Conservation (phyloP, 2,888 invertebrate species). For the Fragum fragum region DNA sequence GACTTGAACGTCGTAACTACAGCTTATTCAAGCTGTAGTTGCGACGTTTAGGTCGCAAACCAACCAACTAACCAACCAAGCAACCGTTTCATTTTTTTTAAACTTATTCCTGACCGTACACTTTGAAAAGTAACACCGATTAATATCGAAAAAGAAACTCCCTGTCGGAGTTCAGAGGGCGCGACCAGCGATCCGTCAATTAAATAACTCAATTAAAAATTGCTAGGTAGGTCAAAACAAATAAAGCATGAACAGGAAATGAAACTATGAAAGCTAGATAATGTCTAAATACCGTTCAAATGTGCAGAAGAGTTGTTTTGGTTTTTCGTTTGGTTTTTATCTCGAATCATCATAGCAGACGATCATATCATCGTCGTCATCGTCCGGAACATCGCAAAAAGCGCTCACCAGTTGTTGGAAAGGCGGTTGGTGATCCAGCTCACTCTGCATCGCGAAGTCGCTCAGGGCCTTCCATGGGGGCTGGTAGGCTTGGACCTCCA, state of each 20-base stretch:
- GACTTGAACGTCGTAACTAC: too few relatives aligned
- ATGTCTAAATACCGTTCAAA: constrained; percentile 61
- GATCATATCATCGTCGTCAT: constrained; percentile 84
- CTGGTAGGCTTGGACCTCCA: constrained; percentile 97
- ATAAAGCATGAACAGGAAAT: constrained; percentile 36
- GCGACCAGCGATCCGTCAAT: too few relatives aligned
- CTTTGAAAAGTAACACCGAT: too few relatives aligned
- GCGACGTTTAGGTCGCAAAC: too few relatives aligned
- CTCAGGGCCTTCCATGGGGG: constrained; percentile 97
- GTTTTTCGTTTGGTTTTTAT: constrained; percentile 55
- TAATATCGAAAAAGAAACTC: too few relatives aligned
- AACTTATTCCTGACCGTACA: too few relatives aligned
- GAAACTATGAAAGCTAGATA: constrained; percentile 42
- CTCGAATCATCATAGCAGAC: constrained; percentile 84
- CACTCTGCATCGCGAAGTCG: constrained; percentile 98
- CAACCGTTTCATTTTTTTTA: too few relatives aligned
- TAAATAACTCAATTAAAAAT: too few relatives aligned
- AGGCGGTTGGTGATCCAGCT: constrained; percentile 95
- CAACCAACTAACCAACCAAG: too few relatives aligned
- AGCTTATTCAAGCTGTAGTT: too few relatives aligned
- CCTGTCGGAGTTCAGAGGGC: too few relatives aligned
- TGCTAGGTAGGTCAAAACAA: background rate
- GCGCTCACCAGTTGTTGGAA: constrained; percentile 97
- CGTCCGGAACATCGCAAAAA: constrained; percentile 79
- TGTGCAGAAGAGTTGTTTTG: constrained; percentile 61